Evolutionary conservation across 2,797 vertebrate genomes (phyloP).

Genomic region (Poeciliopsis gracilis): DNA sequence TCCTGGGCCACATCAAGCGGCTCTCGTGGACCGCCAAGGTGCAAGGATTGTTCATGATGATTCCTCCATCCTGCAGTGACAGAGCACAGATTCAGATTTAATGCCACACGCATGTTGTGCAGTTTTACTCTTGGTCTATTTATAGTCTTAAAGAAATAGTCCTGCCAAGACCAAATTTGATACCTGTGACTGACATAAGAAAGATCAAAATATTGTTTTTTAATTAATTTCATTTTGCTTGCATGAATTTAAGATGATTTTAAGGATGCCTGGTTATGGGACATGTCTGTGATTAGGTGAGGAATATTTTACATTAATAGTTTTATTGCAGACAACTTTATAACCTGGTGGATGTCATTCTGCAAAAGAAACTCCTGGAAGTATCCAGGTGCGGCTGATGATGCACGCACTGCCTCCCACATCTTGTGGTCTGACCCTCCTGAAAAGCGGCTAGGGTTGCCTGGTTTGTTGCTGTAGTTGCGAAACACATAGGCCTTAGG

Average conservation of each 20-base stretch:
- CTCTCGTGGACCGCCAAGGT: slow-evolving; percentile 82
- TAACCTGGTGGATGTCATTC: slow-evolving; percentile 83
- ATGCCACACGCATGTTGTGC: not conserved
- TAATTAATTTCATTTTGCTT: too few species aligned
- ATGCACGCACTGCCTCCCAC: slow-evolving; percentile 82
- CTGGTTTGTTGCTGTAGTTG: slow-evolving; percentile 82
- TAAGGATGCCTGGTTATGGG: not conserved
- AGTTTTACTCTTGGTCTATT: not conserved
- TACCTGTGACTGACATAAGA: too few species aligned
- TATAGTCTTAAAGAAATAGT: too few species aligned
- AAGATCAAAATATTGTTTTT: too few species aligned
- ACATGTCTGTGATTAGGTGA: not conserved
- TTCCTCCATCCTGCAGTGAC: slow-evolving; percentile 75
- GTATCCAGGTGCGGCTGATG: slow-evolving; percentile 82
- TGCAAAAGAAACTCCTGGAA: slow-evolving; percentile 80
- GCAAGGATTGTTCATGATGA: slow-evolving; percentile 82
- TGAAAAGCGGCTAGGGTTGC: slow-evolving; percentile 75
- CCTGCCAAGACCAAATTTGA: too few species aligned
- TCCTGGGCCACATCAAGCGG: slow-evolving; percentile 79
- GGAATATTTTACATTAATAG: not conserved
- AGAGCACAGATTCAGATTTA: slow-evolving; percentile 15
- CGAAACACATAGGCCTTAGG: slow-evolving; percentile 82
- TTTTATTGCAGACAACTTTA: not conserved
- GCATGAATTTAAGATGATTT: too few species aligned
- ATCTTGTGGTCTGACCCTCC: slow-evolving; percentile 75